Evolutionary conservation across 2,888 invertebrate genomes (phyloP), one percentile per base, ranked within the genome.

Genomic region (Urechis unicinctus): DNA sequence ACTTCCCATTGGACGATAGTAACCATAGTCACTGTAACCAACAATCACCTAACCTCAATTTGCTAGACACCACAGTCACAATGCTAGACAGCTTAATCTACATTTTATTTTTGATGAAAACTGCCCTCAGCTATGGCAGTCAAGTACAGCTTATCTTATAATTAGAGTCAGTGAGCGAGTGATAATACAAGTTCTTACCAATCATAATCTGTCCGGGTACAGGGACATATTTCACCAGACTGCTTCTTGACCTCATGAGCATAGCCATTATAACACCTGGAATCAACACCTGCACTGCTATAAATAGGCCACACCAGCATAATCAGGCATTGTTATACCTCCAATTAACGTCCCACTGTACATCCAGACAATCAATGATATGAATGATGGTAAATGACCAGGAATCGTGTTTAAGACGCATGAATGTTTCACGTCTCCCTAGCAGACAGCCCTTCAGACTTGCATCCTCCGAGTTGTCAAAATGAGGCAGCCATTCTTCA

Each of bases 21-120:
- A 77, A 9, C 72, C 75, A 64, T 71, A 77, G 51, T 76, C 76
- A 70, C 77, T 77, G 68, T 43, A n/a, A n/a, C n/a, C n/a, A 22
- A 24, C n/a, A 47, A 25, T 13, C 31, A 22, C n/a, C n/a, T n/a
- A n/a, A n/a, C n/a, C n/a, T n/a, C n/a, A n/a, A n/a, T n/a, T n/a
- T n/a, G n/a, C n/a, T n/a, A n/a, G n/a, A n/a, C n/a, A n/a, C n/a
- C n/a, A n/a, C n/a, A n/a, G n/a, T n/a, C n/a, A n/a, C n/a, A n/a
- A n/a, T n/a, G n/a, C n/a, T n/a, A n/a, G n/a, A n/a, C n/a, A n/a
- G n/a, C n/a, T n/a, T n/a, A n/a, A 17, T n/a, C 6, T n/a, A 22
- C 50, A 31, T 42, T 44, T 13, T 24, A 36, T 6, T 13, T 6
- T 28, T 48, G 6, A 47, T 51, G 5, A 21, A 46, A 29, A 13